phyloP scores from a whole-genome alignment of 2,797 vertebrate genomes.

The Dryobates pubescens region DNA sequence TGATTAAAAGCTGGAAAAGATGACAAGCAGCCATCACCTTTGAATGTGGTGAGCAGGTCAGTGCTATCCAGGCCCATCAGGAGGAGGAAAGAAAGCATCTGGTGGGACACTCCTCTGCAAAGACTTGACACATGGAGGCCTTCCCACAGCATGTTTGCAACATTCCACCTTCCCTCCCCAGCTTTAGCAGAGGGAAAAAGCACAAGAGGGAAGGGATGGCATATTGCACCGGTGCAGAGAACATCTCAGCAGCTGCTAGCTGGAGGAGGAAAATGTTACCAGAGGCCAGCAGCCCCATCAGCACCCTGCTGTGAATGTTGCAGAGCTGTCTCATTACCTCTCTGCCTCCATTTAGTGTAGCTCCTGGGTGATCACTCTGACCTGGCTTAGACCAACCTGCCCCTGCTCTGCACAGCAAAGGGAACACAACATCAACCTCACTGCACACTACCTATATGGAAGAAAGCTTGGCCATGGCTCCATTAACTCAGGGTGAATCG shows the following conservation, averaged over 20 bases:
- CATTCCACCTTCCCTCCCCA: not conserved
- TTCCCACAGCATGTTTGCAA: not conserved
- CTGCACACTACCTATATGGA: fast-evolving
- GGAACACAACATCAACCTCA: not conserved
- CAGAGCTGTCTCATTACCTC: not conserved
- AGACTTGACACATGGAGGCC: not conserved
- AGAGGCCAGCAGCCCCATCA: fast-evolving
- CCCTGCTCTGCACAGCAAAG: not conserved
- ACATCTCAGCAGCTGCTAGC: not conserved
- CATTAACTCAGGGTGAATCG: not conserved
- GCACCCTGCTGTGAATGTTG: fast-evolving
- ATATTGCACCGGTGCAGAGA: not conserved
- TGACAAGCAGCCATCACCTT: not conserved
- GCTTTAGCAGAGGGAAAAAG: not conserved
- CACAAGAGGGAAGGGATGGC: not conserved
- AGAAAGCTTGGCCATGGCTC: not conserved
- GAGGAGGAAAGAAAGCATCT: not conserved
- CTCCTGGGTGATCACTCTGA: not conserved
- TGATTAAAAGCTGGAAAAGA: not conserved
- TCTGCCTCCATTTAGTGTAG: fast-evolving
- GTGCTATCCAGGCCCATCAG: not conserved
- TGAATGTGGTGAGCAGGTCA: not conserved
- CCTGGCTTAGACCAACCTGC: not conserved
- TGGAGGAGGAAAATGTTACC: not conserved
- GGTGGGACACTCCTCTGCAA: not conserved